Evolutionary conservation across 2,888 invertebrate species (phyloP).

Genomic region (Chalcis sispes): DNA sequence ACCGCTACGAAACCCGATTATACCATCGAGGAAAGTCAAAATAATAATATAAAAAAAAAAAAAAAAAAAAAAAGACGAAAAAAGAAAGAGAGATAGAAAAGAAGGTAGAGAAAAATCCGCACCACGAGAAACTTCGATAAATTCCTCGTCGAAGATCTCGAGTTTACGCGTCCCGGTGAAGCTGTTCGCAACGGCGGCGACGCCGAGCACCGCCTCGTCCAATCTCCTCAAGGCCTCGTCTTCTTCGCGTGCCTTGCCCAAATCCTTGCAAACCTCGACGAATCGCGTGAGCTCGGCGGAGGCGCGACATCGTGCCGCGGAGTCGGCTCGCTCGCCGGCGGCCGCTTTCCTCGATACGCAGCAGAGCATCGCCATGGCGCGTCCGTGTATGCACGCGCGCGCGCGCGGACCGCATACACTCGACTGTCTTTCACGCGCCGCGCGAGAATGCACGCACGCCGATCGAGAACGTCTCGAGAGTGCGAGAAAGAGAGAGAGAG

Average conservation of each 20-base stretch:
- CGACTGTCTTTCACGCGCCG: background rate
- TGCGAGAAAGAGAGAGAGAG: background rate
- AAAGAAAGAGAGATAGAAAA: background rate
- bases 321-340: slow-evolving; percentile 63
- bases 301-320: slow-evolving; percentile 48
- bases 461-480: background rate
- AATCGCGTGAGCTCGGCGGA: slow-evolving; percentile 46
- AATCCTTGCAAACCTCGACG: slow-evolving; percentile 41
- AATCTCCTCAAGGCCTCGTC: slow-evolving; percentile 43
- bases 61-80: background rate
- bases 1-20: too few species aligned
- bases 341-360: slow-evolving; percentile 69
- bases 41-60: too few species aligned
- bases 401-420: slow-evolving; percentile 10
- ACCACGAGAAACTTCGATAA: background rate
- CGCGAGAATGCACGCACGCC: background rate
- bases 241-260: slow-evolving; percentile 9
- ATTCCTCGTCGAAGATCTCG: slow-evolving; percentile 27
- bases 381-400: background rate
- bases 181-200: slow-evolving; percentile 48
- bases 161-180: slow-evolving; percentile 34
- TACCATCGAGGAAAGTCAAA: too few species aligned
- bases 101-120: background rate
- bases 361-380: slow-evolving; percentile 66
- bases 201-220: slow-evolving; percentile 53